Evolutionary conservation across 2,113 vertebrate genomes (phyloP).

Genomic region (Phainopepla nitens): DNA sequence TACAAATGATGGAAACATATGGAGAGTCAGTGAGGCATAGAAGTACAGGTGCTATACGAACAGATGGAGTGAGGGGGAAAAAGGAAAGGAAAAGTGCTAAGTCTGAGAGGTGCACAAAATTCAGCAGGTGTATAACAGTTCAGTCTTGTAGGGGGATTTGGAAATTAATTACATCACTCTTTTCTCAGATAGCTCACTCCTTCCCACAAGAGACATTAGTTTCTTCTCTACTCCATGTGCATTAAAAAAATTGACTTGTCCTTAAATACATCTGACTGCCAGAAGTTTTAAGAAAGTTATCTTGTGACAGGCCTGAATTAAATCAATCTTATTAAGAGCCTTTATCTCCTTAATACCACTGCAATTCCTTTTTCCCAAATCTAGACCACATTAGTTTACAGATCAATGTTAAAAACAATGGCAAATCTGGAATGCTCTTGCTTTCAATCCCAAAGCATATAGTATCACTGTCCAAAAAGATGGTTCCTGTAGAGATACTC

Average conservation of each 20-base stretch:
- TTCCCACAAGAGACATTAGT: not conserved
- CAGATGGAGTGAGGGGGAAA: conserved; percentile 26
- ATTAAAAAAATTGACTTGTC: not conserved
- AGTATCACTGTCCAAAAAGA: not conserved
- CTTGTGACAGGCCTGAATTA: not conserved
- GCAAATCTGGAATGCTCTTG: not conserved
- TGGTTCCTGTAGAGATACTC: not conserved
- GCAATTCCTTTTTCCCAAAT: not conserved
- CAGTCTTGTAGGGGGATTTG: not conserved
- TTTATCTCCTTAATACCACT: not conserved
- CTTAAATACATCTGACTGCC: not conserved
- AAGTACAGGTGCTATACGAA: conserved; percentile 44
- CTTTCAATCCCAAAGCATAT: not conserved
- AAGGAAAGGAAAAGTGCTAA: not conserved
- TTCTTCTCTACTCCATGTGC: not conserved
- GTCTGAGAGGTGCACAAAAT: conserved; percentile 25
- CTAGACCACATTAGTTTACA: not conserved
- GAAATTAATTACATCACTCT: not conserved
- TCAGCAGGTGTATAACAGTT: not conserved
- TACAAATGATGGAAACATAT: conserved; percentile 42
- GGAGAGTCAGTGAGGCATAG: conserved; percentile 44
- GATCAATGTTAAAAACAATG: not conserved
- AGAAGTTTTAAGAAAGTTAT: not conserved
- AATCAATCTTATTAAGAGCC: not conserved
- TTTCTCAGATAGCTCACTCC: not conserved